These are phyloP conservation scores for Akabosia matsudoensis DNA, from an alignment of 1,140 invertebrate species.

Conservation along the genomic window DNA sequence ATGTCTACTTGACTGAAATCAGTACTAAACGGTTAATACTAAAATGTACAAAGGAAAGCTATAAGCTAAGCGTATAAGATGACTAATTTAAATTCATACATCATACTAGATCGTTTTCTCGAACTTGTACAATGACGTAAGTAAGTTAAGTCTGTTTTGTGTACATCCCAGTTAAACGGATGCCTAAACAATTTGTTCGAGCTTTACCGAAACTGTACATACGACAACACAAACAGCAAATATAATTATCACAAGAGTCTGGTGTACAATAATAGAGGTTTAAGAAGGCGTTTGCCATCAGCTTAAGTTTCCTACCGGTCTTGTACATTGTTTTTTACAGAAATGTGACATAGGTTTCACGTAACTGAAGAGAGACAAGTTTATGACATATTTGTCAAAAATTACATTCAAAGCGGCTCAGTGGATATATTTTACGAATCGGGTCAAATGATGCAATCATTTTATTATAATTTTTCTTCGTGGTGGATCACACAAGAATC, in stretches of 20 bases:
- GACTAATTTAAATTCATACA: background rate
- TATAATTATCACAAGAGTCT: no score
- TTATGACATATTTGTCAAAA: no score
- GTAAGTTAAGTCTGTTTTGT: constrained; percentile 8
- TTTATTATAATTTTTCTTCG: no score
- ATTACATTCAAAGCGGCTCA: background rate
- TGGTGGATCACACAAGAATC: background rate
- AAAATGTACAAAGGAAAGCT: background rate
- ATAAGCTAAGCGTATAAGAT: background rate
- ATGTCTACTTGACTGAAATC: no score
- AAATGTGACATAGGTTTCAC: no score
- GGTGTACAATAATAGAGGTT: no score
- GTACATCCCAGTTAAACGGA: constrained; percentile 22
- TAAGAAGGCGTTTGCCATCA: no score
- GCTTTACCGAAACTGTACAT: constrained; percentile 33
- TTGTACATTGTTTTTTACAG: no score
- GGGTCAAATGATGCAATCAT: constrained; percentile 22
- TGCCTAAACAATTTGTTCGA: constrained; percentile 40
- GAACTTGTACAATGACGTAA: background rate
- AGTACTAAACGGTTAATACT: background rate
- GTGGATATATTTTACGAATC: background rate
- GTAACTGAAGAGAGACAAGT: no score
- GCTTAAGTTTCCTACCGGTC: no score
- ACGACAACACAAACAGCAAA: background rate
- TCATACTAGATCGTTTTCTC: no score